Conservation (phyloP, 2,888 invertebrate genomes). For the Callyntrura sp. region DNA sequence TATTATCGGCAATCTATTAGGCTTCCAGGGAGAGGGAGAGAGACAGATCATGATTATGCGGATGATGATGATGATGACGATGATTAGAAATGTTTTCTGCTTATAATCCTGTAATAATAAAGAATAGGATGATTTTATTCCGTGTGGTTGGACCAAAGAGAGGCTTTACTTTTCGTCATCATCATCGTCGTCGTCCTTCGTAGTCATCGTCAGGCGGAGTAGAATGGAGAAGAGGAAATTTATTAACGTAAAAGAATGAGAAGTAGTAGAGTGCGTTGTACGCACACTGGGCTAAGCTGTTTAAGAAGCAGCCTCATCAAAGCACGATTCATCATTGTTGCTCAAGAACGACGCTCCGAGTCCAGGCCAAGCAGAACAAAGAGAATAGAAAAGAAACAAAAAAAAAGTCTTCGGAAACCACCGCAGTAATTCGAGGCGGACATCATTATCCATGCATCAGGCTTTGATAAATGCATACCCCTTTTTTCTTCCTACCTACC, state of each 20-base stretch:
- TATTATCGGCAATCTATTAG: conserved; percentile 53
- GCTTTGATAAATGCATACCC: neutral
- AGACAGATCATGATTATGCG: conserved; percentile 29
- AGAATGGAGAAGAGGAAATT: neutral
- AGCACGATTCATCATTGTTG: conserved; percentile 49
- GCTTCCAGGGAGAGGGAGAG: neutral
- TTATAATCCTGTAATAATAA: neutral
- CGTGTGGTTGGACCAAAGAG: too few species aligned
- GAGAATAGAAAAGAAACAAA: neutral
- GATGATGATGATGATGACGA: neutral
- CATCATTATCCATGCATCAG: neutral
- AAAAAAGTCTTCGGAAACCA: neutral
- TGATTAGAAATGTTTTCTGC: neutral
- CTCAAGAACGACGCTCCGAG: neutral
- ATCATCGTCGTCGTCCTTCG: neutral
- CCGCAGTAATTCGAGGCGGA: too few species aligned
- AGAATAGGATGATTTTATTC: neutral
- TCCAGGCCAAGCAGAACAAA: neutral
- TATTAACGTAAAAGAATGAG: neutral
- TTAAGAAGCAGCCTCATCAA: conserved; percentile 51
- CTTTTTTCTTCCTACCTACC: neutral
- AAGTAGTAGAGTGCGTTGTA: neutral
- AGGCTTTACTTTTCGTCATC: neutral
- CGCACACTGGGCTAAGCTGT: too few species aligned
- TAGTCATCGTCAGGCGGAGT: conserved; percentile 11